Percentiles rank a stretch among this genome's conserved stretches.
Conservation (phyloP, 2,888 invertebrate genomes). For the Geophilus truncorum region DNA sequence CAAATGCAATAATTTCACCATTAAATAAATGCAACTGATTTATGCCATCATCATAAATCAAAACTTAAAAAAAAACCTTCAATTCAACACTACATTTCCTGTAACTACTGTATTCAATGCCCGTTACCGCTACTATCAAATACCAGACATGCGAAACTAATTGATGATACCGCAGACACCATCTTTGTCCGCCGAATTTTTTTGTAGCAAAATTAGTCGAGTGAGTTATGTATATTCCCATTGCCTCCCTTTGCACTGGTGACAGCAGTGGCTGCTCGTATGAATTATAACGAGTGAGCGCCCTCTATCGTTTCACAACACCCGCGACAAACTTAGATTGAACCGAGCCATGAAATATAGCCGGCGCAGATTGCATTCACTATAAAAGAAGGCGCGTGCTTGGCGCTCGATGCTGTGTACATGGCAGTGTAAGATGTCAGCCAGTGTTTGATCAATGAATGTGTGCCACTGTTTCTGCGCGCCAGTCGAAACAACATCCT, state of each 20-base stretch:
- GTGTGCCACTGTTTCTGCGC: background rate
- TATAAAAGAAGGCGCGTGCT: background rate
- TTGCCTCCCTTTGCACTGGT: background rate
- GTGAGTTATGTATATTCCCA: background rate
- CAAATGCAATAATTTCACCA: too few species aligned
- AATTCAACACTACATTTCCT: too few species aligned
- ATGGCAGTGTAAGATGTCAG: too few species aligned
- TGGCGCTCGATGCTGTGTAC: background rate
- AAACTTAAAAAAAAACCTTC: too few species aligned
- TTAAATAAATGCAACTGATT: too few species aligned
- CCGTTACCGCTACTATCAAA: too few species aligned
- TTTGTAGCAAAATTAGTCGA: too few species aligned
- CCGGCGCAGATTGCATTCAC: background rate
- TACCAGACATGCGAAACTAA: too few species aligned
- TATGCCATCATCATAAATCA: too few species aligned
- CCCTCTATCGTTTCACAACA: background rate
- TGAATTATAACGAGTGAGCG: background rate
- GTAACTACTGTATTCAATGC: too few species aligned
- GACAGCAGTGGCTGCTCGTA: background rate
- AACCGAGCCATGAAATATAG: background rate
- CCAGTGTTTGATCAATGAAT: conserved; percentile 10
- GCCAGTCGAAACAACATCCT: background rate
- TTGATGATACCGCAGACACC: too few species aligned
- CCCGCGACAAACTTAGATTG: background rate
- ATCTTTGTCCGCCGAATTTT: too few species aligned